These are phyloP conservation scores for Balaenoptera acutorostrata DNA, from an alignment of 2,113 vertebrate genomes.

Conservation along the genomic window DNA sequence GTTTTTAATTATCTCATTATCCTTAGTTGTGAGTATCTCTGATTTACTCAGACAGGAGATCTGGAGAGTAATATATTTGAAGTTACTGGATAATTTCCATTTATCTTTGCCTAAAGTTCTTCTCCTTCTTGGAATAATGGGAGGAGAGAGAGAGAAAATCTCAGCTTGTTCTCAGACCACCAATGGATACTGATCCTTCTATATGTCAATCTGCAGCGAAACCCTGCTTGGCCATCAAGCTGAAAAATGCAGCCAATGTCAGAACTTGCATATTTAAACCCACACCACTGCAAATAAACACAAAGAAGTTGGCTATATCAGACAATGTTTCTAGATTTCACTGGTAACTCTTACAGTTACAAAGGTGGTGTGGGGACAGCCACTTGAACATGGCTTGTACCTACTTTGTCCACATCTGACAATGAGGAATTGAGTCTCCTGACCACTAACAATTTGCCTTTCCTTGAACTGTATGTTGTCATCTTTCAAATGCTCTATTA, in stretches of 20 bases:
- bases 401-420: background rate
- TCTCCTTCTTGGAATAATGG: conserved; percentile 36
- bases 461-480: too few species aligned
- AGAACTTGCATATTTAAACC: background rate
- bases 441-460: too few species aligned
- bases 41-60: conserved; percentile 60
- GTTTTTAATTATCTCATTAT: conserved; percentile 62
- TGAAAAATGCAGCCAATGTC: background rate
- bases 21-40: background rate
- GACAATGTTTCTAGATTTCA: background rate
- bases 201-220: background rate
- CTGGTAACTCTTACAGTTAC: background rate
- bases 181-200: background rate
- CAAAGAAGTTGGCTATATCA: background rate
- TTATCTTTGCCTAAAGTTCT: conserved; percentile 54
- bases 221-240: background rate
- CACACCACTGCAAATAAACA: background rate
- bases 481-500: background rate
- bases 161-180: background rate
- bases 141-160: background rate
- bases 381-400: background rate
- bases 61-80: conserved; percentile 50
- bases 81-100: conserved; percentile 52
- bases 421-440: background rate
- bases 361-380: background rate